Conservation (phyloP, 2,113 vertebrate species). For the Theristicus caerulescens region DNA sequence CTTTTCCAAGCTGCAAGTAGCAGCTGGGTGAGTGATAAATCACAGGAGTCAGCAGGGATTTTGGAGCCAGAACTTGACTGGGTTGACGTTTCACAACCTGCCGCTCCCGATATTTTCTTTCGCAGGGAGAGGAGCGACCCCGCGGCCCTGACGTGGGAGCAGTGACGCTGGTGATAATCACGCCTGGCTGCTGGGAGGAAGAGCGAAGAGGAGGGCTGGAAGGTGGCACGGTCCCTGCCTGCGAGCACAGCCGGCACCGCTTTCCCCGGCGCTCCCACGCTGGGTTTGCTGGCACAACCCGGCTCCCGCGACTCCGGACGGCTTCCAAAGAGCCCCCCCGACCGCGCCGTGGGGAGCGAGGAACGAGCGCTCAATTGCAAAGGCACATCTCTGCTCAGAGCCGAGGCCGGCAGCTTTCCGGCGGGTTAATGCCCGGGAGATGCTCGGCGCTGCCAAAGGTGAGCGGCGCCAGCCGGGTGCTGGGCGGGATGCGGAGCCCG, state of each 20-base stretch:
- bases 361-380: not conserved
- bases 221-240: not conserved
- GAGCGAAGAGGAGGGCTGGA: not conserved
- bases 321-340: not conserved
- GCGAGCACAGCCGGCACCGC: not conserved
- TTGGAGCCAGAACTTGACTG: not conserved
- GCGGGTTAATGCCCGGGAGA: not conserved
- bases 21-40: not conserved
- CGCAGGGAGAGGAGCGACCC: not conserved
- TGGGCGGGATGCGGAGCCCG: not conserved
- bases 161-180: not conserved
- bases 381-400: not conserved
- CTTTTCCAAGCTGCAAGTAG: not conserved
- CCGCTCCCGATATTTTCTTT: not conserved
- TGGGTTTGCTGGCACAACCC: not conserved
- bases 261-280: not conserved
- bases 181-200: not conserved
- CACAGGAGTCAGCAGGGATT: not conserved
- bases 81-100: not conserved
- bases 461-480: not conserved
- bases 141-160: not conserved
- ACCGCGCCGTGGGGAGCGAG: rapidly evolving
- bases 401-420: not conserved
- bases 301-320: rapidly evolving
- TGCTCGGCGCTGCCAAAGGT: not conserved